A percentile compares a stretch with the other conserved stretches of the same genome.
Evolutionary conservation across 2,113 vertebrate species (phyloP).

Genomic region (Megaceryle maxima): DNA sequence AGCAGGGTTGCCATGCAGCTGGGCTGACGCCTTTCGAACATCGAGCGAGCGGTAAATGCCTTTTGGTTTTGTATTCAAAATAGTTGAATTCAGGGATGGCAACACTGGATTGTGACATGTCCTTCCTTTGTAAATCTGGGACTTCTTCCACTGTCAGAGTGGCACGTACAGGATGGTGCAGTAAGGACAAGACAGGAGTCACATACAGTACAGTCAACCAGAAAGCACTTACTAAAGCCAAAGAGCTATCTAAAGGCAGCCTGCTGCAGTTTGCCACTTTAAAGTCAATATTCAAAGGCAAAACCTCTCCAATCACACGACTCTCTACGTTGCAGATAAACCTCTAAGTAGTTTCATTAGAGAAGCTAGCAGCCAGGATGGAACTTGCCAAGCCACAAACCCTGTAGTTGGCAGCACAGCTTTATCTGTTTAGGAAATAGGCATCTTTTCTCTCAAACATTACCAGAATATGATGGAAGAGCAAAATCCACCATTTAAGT

Average conservation of each 20-base stretch:
- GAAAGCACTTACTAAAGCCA: not conserved
- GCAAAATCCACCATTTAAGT: not conserved
- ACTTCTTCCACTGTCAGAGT: not conserved
- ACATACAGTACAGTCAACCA: not conserved
- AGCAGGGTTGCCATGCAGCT: not conserved
- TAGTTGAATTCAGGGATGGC: not conserved
- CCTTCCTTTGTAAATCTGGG: not conserved
- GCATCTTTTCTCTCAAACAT: not conserved
- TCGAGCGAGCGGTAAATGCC: not conserved
- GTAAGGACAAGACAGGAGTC: not conserved
- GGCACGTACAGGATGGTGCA: not conserved
- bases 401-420: not conserved
- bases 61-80: not conserved
- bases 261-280: not conserved
- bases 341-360: constrained; percentile 25
- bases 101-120: not conserved
- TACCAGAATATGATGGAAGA: not conserved
- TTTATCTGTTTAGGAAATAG: not conserved
- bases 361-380: not conserved
- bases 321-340: not conserved
- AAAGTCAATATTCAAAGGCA: constrained; percentile 25
- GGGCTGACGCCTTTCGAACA: accelerated
- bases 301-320: not conserved
- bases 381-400: not conserved
- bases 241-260: not conserved